These are phyloP conservation scores for Disparrhopalites patrizii DNA, from an alignment of 2,888 invertebrate species.

Conservation along the genomic window DNA sequence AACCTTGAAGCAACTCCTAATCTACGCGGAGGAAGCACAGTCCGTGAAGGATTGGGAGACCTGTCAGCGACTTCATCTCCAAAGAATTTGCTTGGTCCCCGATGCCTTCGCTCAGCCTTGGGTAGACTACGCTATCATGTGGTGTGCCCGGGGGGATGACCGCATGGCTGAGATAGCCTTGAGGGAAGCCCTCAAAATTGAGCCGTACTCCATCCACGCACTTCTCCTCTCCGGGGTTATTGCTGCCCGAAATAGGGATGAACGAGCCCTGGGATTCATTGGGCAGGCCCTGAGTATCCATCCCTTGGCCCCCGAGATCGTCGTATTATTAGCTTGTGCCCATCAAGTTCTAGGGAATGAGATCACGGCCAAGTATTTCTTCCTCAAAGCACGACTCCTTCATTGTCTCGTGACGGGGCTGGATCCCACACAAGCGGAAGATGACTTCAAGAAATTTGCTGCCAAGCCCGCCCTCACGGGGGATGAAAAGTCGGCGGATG, in stretches of 20 bases:
- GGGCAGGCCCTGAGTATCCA: conserved; percentile 29
- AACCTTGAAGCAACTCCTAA: background rate
- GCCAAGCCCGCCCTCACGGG: background rate
- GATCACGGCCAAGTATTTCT: conserved; percentile 36
- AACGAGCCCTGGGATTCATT: conserved; percentile 32
- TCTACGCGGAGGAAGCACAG: conserved; percentile 41
- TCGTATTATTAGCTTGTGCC: conserved; percentile 36
- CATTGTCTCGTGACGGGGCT: conserved; percentile 16
- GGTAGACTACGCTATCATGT: conserved; percentile 43
- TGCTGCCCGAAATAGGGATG: conserved; percentile 30
- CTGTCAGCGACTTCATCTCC: conserved; percentile 39
- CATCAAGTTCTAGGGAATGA: conserved; percentile 33
- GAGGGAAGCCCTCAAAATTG: conserved; percentile 36
- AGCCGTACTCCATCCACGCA: conserved; percentile 35
- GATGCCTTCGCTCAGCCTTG: conserved; percentile 34
- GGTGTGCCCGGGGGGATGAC: conserved; percentile 32
- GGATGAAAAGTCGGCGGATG: background rate
- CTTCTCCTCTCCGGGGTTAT: conserved; percentile 38
- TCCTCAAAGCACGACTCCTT: conserved; percentile 25
- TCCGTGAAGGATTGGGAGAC: conserved; percentile 41
- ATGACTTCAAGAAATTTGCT: background rate
- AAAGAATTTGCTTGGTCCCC: conserved; percentile 34
- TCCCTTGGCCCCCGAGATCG: conserved; percentile 39
- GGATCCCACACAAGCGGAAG: background rate
- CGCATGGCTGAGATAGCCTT: conserved; percentile 42